Evolutionary conservation across 2,888 invertebrate species (phyloP).

Genomic region (Scotopteryx bipunctaria): DNA sequence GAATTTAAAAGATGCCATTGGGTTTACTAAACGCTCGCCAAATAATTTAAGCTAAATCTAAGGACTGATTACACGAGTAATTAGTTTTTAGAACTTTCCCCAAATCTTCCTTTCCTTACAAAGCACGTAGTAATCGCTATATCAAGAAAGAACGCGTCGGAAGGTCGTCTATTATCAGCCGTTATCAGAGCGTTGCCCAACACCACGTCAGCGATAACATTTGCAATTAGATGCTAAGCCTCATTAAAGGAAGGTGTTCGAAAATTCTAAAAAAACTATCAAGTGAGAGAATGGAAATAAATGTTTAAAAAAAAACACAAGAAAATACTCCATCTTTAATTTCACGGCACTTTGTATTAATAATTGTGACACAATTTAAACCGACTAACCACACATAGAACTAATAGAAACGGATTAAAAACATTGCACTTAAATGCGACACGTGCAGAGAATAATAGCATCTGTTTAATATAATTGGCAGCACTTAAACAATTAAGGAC

Average conservation of each 20-base stretch:
- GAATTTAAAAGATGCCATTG: neutral
- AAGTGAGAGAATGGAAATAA: neutral
- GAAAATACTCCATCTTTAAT: no score
- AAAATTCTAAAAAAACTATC: neutral
- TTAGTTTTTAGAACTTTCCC: neutral
- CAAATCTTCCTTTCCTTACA: conserved; percentile 4
- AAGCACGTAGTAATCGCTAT: conserved; percentile 25
- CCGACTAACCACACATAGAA: no score
- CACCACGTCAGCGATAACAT: conserved; percentile 30
- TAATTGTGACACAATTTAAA: no score
- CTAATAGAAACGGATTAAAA: conserved; percentile 6
- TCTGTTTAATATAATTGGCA: conserved; percentile 26
- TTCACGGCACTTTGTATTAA: no score
- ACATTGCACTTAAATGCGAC: conserved; percentile 16
- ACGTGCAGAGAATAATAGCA: conserved; percentile 26
- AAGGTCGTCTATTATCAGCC: conserved; percentile 41
- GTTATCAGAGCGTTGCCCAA: conserved; percentile 35
- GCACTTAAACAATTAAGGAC: conserved; percentile 29
- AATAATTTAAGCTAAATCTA: no score
- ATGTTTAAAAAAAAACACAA: no score
- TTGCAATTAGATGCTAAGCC: conserved; percentile 28
- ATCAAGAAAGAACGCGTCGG: conserved; percentile 35
- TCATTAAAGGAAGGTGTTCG: conserved; percentile 19
- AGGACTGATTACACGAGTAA: neutral
- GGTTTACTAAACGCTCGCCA: no score